phyloP scores from a whole-genome alignment of 1,140 invertebrate genomes.

The Mizuhopecten yessoensis region DNA sequence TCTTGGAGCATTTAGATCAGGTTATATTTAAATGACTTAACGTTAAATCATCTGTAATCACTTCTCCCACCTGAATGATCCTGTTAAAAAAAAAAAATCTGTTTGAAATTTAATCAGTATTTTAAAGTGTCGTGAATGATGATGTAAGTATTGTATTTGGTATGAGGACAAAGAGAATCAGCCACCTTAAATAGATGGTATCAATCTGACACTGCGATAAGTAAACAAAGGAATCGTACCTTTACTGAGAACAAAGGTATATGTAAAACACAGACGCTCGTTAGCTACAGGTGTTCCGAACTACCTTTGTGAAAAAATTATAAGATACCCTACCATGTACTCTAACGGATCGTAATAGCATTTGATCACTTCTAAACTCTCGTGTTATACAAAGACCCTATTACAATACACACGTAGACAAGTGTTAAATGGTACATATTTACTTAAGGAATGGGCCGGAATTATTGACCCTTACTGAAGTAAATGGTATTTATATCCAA shows the following conservation, averaged over 20 bases:
- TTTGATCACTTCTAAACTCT: neutral
- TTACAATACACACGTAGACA: neutral
- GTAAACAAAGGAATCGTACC: neutral
- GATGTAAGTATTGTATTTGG: neutral
- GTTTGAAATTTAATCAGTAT: neutral
- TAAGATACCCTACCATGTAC: neutral
- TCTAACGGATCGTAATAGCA: neutral
- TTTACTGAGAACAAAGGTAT: neutral
- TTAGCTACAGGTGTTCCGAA: neutral
- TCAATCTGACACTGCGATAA: neutral
- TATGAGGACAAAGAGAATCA: neutral
- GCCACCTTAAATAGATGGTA: neutral
- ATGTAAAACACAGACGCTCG: neutral
- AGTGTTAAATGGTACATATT: slow-evolving; percentile 17
- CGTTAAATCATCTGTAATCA: neutral
- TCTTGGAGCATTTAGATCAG: neutral
- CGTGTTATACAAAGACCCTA: neutral
- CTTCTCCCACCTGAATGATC: neutral
- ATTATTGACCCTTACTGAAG: neutral
- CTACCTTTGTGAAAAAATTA: neutral
- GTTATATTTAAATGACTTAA: neutral
- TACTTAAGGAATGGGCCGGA: neutral
- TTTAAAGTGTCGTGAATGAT: neutral
- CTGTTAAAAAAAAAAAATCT: too few species aligned
- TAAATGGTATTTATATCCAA: neutral